A percentile compares a stretch with the other conserved stretches of the same genome.
Conservation (phyloP, 2,888 invertebrate species). For the Steromphala cineraria region DNA sequence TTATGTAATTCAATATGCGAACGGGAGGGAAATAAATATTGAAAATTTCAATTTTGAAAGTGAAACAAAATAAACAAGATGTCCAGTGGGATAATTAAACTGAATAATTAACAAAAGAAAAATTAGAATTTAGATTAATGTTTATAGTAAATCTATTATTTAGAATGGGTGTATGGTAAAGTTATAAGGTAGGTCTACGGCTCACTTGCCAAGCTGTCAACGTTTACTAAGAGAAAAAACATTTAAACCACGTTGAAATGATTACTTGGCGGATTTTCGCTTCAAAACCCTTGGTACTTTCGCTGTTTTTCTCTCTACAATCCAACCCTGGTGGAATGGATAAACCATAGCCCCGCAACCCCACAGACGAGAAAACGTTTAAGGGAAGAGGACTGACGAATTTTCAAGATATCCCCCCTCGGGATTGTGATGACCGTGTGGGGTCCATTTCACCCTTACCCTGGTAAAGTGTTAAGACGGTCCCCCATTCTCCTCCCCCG, state of each 20-base stretch:
- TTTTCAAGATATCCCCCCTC: slow-evolving; percentile 7
- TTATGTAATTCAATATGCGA: too few species aligned
- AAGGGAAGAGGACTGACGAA: neutral
- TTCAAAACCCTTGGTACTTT: slow-evolving; percentile 6
- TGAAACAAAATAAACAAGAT: too few species aligned
- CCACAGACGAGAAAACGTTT: neutral
- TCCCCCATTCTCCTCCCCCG: slow-evolving; percentile 3
- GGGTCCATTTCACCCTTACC: slow-evolving; percentile 20
- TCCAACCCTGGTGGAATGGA: neutral
- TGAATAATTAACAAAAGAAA: too few species aligned
- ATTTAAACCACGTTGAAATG: slow-evolving; percentile 8
- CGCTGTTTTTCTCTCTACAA: neutral
- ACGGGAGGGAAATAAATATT: too few species aligned
- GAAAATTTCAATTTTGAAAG: too few species aligned
- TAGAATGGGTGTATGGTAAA: neutral
- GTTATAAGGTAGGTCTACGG: neutral
- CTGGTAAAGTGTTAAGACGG: slow-evolving; percentile 10
- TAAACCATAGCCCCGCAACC: neutral
- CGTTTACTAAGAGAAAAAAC: neutral
- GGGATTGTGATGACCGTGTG: slow-evolving; percentile 7
- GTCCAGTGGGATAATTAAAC: too few species aligned
- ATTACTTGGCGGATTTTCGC: slow-evolving; percentile 2
- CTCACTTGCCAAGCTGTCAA: neutral
- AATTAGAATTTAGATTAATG: too few species aligned
- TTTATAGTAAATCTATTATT: neutral